Evolutionary conservation across 92 coral and sea anemone genomes (phyloP), one percentile per base, ranked within the genome.

Genomic region (Plumapathes pennacea): DNA sequence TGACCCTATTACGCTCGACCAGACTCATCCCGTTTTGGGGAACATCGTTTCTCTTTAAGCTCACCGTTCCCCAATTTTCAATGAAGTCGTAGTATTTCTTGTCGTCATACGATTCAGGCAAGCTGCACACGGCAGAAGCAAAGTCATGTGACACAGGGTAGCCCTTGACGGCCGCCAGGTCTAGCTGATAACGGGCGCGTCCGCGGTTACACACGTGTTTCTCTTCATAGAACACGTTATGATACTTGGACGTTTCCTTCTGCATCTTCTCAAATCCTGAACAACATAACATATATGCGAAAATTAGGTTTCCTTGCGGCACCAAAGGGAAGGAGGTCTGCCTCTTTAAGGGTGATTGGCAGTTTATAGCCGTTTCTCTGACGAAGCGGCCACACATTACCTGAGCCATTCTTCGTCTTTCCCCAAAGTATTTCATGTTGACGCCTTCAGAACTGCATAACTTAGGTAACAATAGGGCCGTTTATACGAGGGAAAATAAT

Each of bases 11-110:
- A n/a, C n/a, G n/a, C n/a, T n/a, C n/a, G n/a, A n/a, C n/a, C n/a
- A n/a, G n/a, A n/a, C n/a, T n/a, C n/a, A n/a, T n/a, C n/a, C n/a
- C n/a, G n/a, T n/a, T n/a, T n/a, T n/a, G n/a, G n/a, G n/a, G n/a
- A 45, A 5, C 20, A 45, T 11, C 6, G n/a, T 1, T n/a, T 4
- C 19, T 22, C 4, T 10, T 45, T 45, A 8, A 8, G 28, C 60
- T 30, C 23, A 53, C 60, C 15, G 60, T 53, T 32, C 60, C 60
- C 60, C 60, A 53, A 10, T 14, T 18, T 17, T 53, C 32, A 27
- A 53, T 39, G 23, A 53, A 53, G 11, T 53, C 25, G 12, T 18
- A 30, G 43, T 53, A 53, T 32, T 53, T n/a, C n/a, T n/a, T 39
- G 23, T 32, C 32, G 11, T 53, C 25, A 17, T 18, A 30, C 27